phyloP scores from a whole-genome alignment of 2,797 vertebrate genomes.

The Danionella dracula region DNA sequence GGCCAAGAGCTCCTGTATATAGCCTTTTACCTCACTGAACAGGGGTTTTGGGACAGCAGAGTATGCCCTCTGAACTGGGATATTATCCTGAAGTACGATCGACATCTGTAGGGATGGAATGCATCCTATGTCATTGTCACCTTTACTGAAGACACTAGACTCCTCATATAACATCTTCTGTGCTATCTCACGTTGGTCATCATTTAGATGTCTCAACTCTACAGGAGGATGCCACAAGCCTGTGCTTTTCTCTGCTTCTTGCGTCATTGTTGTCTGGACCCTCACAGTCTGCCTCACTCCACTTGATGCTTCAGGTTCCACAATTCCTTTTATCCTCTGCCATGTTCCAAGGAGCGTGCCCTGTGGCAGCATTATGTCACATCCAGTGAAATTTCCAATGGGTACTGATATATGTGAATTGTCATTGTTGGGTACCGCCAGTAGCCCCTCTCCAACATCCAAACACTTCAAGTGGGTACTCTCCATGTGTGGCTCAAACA shows the following conservation, averaged over 20 bases:
- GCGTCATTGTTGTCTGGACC: not conserved
- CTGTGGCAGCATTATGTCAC: slow-evolving; percentile 4
- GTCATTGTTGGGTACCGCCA: not conserved
- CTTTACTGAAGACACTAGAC: not conserved
- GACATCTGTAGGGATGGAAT: not conserved
- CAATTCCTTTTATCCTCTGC: not conserved
- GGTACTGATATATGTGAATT: not conserved
- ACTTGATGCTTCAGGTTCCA: not conserved
- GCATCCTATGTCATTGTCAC: not conserved
- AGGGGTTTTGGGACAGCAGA: not conserved
- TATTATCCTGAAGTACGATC: not conserved
- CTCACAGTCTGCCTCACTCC: not conserved
- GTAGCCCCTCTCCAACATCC: slow-evolving; percentile 2
- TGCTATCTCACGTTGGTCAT: not conserved
- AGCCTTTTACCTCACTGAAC: not conserved
- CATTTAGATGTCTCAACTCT: not conserved
- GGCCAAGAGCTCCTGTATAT: not conserved
- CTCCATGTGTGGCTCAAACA: slow-evolving; percentile 1
- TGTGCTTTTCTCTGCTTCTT: not conserved
- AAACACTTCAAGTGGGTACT: not conserved
- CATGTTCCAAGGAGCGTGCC: not conserved
- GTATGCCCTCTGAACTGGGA: not conserved
- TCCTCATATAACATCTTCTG: not conserved
- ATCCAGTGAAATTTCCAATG: slow-evolving; percentile 26
- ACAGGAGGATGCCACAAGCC: no score